phyloP scores from a whole-genome alignment of 2,888 invertebrate genomes.

The Eristalis arbustorum region DNA sequence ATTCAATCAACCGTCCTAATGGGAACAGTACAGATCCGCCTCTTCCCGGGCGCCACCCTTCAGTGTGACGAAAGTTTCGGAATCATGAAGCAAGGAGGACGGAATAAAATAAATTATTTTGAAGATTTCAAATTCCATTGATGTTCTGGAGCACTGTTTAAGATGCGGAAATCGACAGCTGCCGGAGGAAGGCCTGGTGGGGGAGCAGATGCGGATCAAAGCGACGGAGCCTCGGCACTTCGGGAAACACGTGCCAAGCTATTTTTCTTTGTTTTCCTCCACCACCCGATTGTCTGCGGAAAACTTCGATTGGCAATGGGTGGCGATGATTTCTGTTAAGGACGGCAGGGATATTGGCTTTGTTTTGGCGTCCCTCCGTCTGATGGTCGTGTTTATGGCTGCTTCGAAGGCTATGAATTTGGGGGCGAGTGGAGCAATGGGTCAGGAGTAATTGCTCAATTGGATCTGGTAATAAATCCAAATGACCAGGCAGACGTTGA shows the following conservation, averaged over 20 bases:
- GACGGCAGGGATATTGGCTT: not conserved
- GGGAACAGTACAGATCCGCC: not conserved
- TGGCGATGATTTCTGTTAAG: conserved; percentile 14
- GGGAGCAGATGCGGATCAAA: not conserved
- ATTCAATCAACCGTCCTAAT: conserved; percentile 16
- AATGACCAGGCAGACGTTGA: not conserved
- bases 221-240: not conserved
- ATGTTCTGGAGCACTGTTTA: not conserved
- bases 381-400: not conserved
- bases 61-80: not conserved
- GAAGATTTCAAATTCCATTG: conserved; percentile 4
- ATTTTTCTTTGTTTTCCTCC: conserved; percentile 10
- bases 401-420: not conserved
- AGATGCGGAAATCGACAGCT: not conserved
- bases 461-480: not conserved
- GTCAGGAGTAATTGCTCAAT: not conserved
- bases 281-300: not conserved
- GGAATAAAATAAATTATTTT: conserved; percentile 1
- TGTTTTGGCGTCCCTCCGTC: conserved; percentile 11
- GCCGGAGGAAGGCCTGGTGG: not conserved
- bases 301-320: conserved; percentile 2
- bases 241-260: not conserved
- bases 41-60: too few relatives aligned
- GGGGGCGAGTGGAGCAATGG: not conserved
- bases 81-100: not conserved